Evolutionary conservation across 1,140 invertebrate genomes (phyloP).

Genomic region (Calosoma granatense): DNA sequence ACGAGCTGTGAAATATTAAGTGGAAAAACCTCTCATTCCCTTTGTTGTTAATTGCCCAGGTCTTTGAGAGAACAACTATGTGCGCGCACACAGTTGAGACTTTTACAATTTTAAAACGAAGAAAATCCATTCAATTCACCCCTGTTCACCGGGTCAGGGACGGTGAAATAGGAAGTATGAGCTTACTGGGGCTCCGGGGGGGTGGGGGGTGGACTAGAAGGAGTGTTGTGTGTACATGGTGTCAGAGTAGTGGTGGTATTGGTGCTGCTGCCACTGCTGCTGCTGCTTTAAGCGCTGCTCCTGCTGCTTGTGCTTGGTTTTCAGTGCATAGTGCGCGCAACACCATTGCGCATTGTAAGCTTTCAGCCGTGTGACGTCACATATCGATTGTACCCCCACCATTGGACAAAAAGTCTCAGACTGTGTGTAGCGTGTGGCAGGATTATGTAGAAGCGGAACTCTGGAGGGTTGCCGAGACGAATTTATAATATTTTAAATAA

Average conservation of each 20-base stretch:
- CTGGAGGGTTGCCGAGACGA: background rate
- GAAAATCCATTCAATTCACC: no score
- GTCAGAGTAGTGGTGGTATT: no score
- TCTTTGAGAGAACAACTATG: background rate
- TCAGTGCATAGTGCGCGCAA: constrained; percentile 1
- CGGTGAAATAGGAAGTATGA: no score
- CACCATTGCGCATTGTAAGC: constrained; percentile 1
- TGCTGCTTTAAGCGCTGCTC: no score
- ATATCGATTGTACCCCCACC: constrained; percentile 1
- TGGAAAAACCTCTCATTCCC: background rate
- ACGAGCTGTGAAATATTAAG: background rate
- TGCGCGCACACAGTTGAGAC: no score
- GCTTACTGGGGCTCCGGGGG: background rate
- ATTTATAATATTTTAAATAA: background rate
- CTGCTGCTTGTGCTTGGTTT: background rate
- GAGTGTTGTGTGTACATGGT: no score
- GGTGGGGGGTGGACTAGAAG: no score
- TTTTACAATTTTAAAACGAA: no score
- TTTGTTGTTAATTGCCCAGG: background rate
- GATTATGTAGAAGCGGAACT: background rate
- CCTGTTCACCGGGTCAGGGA: no score
- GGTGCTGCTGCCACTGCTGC: no score
- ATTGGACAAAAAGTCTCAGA: constrained; percentile 5
- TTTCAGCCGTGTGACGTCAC: constrained; percentile 4
- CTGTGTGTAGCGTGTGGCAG: background rate